Conservation (phyloP, 2,888 invertebrate species). For the Xanthorhoe spadicearia region DNA sequence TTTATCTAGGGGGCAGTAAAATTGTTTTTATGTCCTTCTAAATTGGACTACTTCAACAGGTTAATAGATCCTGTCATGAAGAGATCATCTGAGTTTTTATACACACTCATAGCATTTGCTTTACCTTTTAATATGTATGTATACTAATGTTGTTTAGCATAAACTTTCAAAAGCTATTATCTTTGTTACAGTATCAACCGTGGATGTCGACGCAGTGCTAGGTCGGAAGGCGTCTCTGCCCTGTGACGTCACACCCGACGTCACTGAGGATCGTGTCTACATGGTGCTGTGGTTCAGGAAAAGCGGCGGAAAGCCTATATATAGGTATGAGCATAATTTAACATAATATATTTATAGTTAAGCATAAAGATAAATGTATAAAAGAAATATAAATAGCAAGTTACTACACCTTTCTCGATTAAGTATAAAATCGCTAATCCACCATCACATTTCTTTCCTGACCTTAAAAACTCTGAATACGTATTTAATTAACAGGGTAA, state of each 20-base stretch:
- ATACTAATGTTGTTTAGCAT: neutral
- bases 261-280: constrained; percentile 93
- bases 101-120: neutral
- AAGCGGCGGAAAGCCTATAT: constrained; percentile 93
- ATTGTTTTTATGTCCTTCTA: constrained; percentile 66
- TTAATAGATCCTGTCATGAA: constrained; percentile 58
- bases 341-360: neutral
- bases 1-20: constrained; percentile 69
- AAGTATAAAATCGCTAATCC: neutral
- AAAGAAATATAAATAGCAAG: too few relatives aligned
- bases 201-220: constrained; percentile 91
- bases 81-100: constrained; percentile 5
- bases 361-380: too few relatives aligned
- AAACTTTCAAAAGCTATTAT: constrained; percentile 10
- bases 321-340: constrained; percentile 86
- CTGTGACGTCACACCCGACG: constrained; percentile 94
- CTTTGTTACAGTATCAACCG: constrained; percentile 71
- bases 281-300: constrained; percentile 97
- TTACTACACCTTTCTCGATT: neutral
- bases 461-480: constrained; percentile 56
- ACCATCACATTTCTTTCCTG: constrained; percentile 3
- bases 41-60: constrained; percentile 64
- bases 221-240: constrained; percentile 93
- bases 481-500: constrained; percentile 73
- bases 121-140: too few relatives aligned